phyloP scores from a whole-genome alignment of 2,797 vertebrate genomes.

The Epinephelus malabaricus region DNA sequence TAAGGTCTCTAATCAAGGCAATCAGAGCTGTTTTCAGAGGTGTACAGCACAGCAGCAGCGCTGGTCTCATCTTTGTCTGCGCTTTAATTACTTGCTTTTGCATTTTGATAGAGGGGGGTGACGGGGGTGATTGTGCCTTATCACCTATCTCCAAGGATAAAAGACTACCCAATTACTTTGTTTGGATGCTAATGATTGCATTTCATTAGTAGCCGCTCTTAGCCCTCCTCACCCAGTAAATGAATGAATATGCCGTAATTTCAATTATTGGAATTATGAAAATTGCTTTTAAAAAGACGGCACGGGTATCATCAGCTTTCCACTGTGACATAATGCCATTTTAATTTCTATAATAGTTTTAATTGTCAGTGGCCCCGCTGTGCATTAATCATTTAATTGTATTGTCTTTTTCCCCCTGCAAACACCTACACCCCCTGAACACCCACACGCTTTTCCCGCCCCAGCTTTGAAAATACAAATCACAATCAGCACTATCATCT shows the following conservation, averaged over 20 bases:
- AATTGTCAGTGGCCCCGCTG: constrained; percentile 96
- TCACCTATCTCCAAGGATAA: constrained; percentile 95
- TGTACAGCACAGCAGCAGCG: constrained; percentile 92
- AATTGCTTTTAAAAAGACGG: constrained; percentile 98
- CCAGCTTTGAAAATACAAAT: constrained; percentile 90
- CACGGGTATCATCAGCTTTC: constrained; percentile 98
- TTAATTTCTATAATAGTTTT: constrained; percentile 99
- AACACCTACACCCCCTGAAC: constrained; percentile 84
- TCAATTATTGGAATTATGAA: constrained; percentile 99
- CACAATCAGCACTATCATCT: constrained; percentile 88
- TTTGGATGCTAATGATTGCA: constrained; percentile 99
- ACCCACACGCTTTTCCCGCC: constrained; percentile 82
- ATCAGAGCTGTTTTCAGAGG: constrained; percentile 99
- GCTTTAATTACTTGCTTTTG: constrained; percentile 99
- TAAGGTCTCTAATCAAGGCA: constrained; percentile 98
- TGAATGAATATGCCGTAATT: constrained; percentile 99
- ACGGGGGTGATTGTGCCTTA: constrained; percentile 98
- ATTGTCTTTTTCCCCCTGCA: constrained; percentile 93
- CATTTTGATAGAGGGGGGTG: constrained; percentile 96
- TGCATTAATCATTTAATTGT: constrained; percentile 99
- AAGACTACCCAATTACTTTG: constrained; percentile 99
- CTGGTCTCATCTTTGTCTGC: constrained; percentile 96
- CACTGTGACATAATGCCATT: constrained; percentile 99
- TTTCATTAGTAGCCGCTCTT: constrained; percentile 99
- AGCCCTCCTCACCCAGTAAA: constrained; percentile 99